phyloP scores from a whole-genome alignment of 2,797 vertebrate genomes.

The Brachymystax lenok region DNA sequence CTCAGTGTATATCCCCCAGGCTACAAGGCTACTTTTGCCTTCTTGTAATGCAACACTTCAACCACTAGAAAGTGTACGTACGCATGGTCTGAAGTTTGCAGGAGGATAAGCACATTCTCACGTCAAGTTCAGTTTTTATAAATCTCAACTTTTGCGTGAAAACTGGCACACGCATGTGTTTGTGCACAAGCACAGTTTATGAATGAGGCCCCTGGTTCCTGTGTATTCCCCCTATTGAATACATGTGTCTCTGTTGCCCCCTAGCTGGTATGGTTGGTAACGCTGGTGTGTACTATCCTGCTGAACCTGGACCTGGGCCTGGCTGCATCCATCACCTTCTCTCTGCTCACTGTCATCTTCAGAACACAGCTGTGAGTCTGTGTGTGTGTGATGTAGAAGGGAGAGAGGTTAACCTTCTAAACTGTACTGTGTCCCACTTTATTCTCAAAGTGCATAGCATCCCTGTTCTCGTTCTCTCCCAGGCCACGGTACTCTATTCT shows the following conservation, averaged over 20 bases:
- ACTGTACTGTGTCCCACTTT: background rate
- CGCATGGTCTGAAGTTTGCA: too few species aligned
- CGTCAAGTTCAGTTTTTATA: too few species aligned
- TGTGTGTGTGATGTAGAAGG: background rate
- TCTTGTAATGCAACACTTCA: too few species aligned
- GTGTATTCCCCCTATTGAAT: slow-evolving; percentile 19
- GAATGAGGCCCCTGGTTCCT: too few species aligned
- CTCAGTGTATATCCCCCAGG: too few species aligned
- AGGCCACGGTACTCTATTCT: slow-evolving; percentile 75
- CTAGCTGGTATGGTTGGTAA: slow-evolving; percentile 90
- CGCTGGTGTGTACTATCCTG: slow-evolving; percentile 82
- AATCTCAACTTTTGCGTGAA: too few species aligned
- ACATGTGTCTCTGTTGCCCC: slow-evolving; percentile 26
- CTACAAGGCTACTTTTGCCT: too few species aligned
- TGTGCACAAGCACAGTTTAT: too few species aligned
- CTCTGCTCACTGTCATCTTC: slow-evolving; percentile 86
- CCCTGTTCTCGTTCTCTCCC: background rate
- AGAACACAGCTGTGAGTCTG: slow-evolving; percentile 85
- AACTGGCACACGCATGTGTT: too few species aligned
- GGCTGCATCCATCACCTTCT: slow-evolving; percentile 80
- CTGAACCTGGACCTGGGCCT: slow-evolving; percentile 91
- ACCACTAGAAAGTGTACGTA: too few species aligned
- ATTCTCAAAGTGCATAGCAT: background rate
- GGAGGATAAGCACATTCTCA: too few species aligned
- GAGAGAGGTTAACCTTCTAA: background rate